Conservation (phyloP, 2,797 vertebrate genomes). For the Etheostoma nigrum region DNA sequence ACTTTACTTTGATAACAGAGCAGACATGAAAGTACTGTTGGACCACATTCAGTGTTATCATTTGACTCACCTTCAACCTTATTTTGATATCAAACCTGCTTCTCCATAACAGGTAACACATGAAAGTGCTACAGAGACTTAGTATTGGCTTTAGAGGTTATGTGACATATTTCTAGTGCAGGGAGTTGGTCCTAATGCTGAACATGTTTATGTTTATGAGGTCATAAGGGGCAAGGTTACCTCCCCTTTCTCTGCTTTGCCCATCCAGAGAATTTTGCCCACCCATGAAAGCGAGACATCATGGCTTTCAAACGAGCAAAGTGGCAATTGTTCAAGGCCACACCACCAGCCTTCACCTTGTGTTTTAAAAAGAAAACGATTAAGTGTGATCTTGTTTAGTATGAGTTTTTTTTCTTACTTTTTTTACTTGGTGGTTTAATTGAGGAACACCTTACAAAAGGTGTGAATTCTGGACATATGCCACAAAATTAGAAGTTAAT, state of each 20-base stretch:
- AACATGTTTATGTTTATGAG: not conserved
- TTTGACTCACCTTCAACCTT: constrained; percentile 32
- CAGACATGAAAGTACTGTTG: constrained; percentile 5
- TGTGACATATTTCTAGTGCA: not conserved
- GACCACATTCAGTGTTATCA: constrained; percentile 26
- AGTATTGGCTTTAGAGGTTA: constrained; percentile 21
- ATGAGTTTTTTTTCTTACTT: not conserved
- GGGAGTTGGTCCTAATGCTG: not conserved
- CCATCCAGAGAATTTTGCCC: no score
- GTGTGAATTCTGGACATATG: no score
- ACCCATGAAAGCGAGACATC: no score
- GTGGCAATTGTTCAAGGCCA: no score
- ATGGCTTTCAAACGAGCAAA: no score
- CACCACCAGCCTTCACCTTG: no score
- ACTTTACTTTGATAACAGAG: constrained; percentile 52
- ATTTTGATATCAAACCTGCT: constrained; percentile 35
- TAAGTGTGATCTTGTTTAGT: no score
- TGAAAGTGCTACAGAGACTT: constrained; percentile 14
- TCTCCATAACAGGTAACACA: constrained; percentile 24
- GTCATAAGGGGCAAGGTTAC: no score
- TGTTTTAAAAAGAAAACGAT: no score
- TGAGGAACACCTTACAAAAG: no score
- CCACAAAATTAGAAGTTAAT: not conserved
- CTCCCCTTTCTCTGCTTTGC: no score
- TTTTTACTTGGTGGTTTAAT: no score